Base-by-base conservation (phyloP, 1,140 invertebrate genomes). In the Heliconius hermathena region DNA sequence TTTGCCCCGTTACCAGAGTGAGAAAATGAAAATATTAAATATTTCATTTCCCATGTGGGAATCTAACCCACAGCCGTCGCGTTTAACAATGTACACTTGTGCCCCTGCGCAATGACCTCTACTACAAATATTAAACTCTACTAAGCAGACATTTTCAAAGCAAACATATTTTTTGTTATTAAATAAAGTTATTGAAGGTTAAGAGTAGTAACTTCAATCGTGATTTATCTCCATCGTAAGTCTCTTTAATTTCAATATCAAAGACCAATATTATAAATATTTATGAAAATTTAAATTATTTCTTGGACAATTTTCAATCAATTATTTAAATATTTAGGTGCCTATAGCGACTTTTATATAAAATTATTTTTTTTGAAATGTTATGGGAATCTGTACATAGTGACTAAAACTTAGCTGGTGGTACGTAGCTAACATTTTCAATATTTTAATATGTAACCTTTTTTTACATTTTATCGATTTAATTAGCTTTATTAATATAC, bases 201-300 rank as follows among this genome's bases (percentile, higher is more conserved):
- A 66, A 13, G 26, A 3, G 26, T 29, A 66, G 60, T 66, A 29
- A 66, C 22, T 66, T 29, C 26, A 66, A 66, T 66, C 60, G 60
- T 66, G 60, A 26, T 66, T 66, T 26, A 66, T 66, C 60, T 66
- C 16, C 60, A 66, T 66, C 60, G 60, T 2, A 29, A 66, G n/a
- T 66, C 60, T 66, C 60, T 66, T 66, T 1, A 66, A 66, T 66
- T 66, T 66, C 26, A 66, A 66, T 66, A 26, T 66, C 9, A 66
- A 66, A 66, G 22, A 29, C 60, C 1, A 29, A 66, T 66, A 66
- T 26, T 66, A 29, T n/a, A 66, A 66, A 26, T 66, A 66, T 66
- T 66, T 26, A 66, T 66, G 8, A 26, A 66, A 66, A 29, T 66
- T 66, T 66, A 1, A 29, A 22, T 8, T 11, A 22, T 57, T 57